Evolutionary conservation across 2,797 vertebrate species (phyloP).

Genomic region (Bovichtus variegatus): DNA sequence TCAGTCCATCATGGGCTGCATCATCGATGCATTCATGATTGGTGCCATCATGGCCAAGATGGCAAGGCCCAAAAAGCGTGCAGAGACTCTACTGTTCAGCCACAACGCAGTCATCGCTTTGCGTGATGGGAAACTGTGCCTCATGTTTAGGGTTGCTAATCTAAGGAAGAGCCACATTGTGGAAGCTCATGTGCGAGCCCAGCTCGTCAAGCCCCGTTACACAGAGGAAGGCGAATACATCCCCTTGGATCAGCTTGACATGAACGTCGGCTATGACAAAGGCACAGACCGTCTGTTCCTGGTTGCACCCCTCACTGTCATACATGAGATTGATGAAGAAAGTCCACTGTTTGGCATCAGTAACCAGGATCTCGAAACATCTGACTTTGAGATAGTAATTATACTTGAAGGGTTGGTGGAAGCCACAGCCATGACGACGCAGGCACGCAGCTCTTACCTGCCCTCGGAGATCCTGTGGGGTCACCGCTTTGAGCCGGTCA

Average conservation of each 20-base stretch:
- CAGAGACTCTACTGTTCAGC: conserved; percentile 95
- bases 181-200: conserved; percentile 94
- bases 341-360: conserved; percentile 95
- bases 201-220: conserved; percentile 94
- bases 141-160: conserved; percentile 97
- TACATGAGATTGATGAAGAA: conserved; percentile 95
- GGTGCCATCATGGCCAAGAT: conserved; percentile 99
- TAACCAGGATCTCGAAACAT: conserved; percentile 91
- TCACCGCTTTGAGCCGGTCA: conserved; percentile 94
- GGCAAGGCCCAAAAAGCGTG: conserved; percentile 96
- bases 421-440: conserved; percentile 97
- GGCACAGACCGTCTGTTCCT: conserved; percentile 96
- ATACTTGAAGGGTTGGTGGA: conserved; percentile 97
- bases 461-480: conserved; percentile 96
- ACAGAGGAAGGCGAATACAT: conserved; percentile 97
- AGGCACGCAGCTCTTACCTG: conserved; percentile 96
- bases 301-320: conserved; percentile 94
- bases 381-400: conserved; percentile 96
- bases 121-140: conserved; percentile 93
- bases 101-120: conserved; percentile 92
- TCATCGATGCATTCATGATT: conserved; percentile 98
- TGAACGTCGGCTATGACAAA: conserved; percentile 96
- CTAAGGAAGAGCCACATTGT: conserved; percentile 97
- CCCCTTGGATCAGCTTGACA: conserved; percentile 95
- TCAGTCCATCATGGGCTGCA: conserved; percentile 96